A percentile compares a stretch with the other conserved stretches of the same genome.
Evolutionary conservation across 2,797 vertebrate genomes (phyloP).

Genomic region (Gastrophryne carolinensis): DNA sequence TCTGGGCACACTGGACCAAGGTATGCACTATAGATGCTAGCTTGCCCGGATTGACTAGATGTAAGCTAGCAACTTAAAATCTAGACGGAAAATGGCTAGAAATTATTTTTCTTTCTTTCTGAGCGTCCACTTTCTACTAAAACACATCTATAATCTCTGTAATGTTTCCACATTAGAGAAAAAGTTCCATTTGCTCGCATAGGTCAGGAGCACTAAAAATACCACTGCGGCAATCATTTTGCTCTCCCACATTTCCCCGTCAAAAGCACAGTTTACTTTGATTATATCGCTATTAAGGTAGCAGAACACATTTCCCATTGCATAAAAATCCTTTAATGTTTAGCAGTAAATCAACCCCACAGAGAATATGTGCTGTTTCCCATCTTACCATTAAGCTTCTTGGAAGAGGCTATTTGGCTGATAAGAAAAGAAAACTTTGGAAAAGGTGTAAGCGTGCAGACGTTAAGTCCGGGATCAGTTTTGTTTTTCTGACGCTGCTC

Average conservation of each 20-base stretch:
- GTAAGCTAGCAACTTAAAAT: not conserved
- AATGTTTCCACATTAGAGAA: not conserved
- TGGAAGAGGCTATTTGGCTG: conserved; percentile 23
- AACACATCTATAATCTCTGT: not conserved
- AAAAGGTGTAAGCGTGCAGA: not conserved
- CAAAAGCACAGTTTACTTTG: conserved; percentile 18
- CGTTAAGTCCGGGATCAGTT: conserved; percentile 24
- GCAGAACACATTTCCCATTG: conserved; percentile 25
- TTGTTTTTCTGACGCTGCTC: conserved; percentile 41
- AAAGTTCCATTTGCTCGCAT: not conserved
- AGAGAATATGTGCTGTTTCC: conserved; percentile 11
- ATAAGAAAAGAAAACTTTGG: conserved; percentile 2
- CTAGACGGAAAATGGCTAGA: not conserved
- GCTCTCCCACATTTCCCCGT: conserved; percentile 2
- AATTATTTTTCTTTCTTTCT: no score
- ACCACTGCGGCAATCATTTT: not conserved
- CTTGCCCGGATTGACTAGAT: no score
- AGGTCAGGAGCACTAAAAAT: conserved; percentile 21
- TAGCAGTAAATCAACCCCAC: conserved; percentile 18
- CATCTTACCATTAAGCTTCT: conserved; percentile 25
- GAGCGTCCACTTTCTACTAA: no score
- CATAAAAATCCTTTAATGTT: conserved; percentile 28
- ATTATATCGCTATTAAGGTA: conserved; percentile 31
- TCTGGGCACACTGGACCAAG: no score
- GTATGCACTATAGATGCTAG: no score